These are phyloP conservation scores for Argyresthia albistria DNA, from an alignment of 2,888 invertebrate genomes.

Conservation along the genomic window DNA sequence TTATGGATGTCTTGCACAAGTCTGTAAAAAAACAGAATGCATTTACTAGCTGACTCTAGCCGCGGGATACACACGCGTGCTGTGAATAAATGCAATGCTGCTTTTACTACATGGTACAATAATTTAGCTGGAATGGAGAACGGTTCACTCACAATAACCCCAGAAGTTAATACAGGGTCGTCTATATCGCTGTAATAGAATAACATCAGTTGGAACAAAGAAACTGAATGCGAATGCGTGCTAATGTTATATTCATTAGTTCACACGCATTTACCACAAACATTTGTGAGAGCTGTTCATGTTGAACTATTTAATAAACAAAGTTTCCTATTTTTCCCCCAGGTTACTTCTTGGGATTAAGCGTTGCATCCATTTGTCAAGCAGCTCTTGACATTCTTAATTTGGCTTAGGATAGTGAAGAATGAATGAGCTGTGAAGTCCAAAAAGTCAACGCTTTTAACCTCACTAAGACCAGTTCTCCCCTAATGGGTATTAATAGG, in stretches of 20 bases:
- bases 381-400: slow-evolving; percentile 22
- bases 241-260: slow-evolving; percentile 47
- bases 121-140: no score
- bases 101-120: no score
- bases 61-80: background rate
- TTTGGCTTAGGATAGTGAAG: slow-evolving; percentile 29
- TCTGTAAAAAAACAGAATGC: background rate
- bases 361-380: slow-evolving; percentile 10
- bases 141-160: no score
- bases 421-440: slow-evolving; percentile 17
- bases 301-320: no score
- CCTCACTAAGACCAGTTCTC: slow-evolving; percentile 21
- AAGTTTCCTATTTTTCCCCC: no score
- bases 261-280: slow-evolving; percentile 19
- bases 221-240: slow-evolving; percentile 44
- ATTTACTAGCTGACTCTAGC: background rate
- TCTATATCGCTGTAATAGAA: no score
- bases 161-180: no score
- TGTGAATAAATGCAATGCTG: no score
- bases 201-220: slow-evolving; percentile 19
- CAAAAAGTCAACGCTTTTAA: slow-evolving; percentile 18
- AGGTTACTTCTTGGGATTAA: slow-evolving; percentile 13
- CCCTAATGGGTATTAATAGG: slow-evolving; percentile 29
- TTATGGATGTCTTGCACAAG: slow-evolving; percentile 14
- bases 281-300: no score